Percentiles rank a stretch among this genome's conserved stretches.
Evolutionary conservation across 2,888 invertebrate species (phyloP).

Genomic region (Quadriops clusia): DNA sequence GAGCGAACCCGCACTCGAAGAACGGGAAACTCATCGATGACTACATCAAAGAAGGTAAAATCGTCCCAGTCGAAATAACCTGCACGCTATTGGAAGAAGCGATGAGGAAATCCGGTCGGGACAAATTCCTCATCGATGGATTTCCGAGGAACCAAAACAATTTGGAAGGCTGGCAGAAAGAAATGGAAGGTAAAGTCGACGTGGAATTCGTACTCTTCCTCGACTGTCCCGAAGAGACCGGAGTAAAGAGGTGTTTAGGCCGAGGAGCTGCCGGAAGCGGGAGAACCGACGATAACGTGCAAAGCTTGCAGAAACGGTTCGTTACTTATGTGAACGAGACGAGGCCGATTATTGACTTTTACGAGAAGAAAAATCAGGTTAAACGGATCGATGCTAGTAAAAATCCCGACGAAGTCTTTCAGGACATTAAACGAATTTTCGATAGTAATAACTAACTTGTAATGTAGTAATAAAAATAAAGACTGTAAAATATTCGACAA

Average conservation of each 20-base stretch:
- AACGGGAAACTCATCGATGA: slow-evolving; percentile 85
- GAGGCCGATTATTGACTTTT: slow-evolving; percentile 80
- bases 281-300: slow-evolving; percentile 86
- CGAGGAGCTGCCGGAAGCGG: slow-evolving; percentile 86
- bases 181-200: slow-evolving; percentile 72
- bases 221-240: slow-evolving; percentile 67
- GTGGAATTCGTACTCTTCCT: slow-evolving; percentile 86
- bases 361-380: slow-evolving; percentile 58
- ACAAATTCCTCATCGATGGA: slow-evolving; percentile 90
- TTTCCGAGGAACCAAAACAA: slow-evolving; percentile 97
- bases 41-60: slow-evolving; percentile 85
- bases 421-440: slow-evolving; percentile 29
- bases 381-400: slow-evolving; percentile 62
- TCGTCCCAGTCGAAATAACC: slow-evolving; percentile 97
- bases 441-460: too few relatives aligned
- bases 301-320: slow-evolving; percentile 77
- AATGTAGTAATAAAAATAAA: too few relatives aligned
- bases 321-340: slow-evolving; percentile 77
- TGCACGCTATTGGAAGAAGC: slow-evolving; percentile 88
- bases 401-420: slow-evolving; percentile 50
- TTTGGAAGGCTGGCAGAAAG: slow-evolving; percentile 82
- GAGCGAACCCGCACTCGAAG: slow-evolving; percentile 70
- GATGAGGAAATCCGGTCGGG: slow-evolving; percentile 51
- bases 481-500: too few relatives aligned
- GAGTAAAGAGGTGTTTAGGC: slow-evolving; percentile 59